Evolutionary conservation across 2,797 vertebrate genomes (phyloP), one percentile per base, ranked within the genome.

Genomic region (Ceryle rudis): DNA sequence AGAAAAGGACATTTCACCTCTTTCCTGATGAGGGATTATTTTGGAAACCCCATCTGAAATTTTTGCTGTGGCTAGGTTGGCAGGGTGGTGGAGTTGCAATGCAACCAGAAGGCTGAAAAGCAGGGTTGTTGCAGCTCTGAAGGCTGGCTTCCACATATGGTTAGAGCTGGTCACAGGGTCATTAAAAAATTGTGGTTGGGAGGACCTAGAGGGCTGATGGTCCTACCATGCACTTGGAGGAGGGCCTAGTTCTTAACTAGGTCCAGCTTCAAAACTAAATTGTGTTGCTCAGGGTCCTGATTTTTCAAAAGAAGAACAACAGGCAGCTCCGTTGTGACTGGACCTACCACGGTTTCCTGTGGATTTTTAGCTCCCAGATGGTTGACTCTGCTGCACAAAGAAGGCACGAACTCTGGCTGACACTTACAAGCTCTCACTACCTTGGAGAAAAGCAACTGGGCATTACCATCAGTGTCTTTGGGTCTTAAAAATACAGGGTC

Each of bases 51-150:
- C 3, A 0, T 58, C 52, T 39, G 10, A 26, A 41, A 16, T 41
- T 73, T 89, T 52, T 87, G 18, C 57, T 25, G 28, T 0, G 1
- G 11, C 6, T 22, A 19, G 29, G 39, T 41, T 0, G 1, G 28
- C 55, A 46, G 11, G 8, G 67, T 44, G 33, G 6, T 35, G 57
- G 66, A 35, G 13, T 6, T 47, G 52, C 62, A 47, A 5, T 0
- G 1, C 4, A 6, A n/a, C 46, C 33, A 25, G 11, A 52, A 74
- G 51, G 51, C 66, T 13, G 26, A 25, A 35, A 28, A 55, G 57
- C 1, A 0, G 52, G 4, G 7, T 18, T 8, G 22, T 12, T 6
- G 39, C 12, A 25, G 15, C 62, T 46, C 51, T 1, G 0, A 20
- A 44, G 37, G 18, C 44, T 64, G 55, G 10, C 37, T 57, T 37